Conservation (phyloP, 1,140 invertebrate genomes). For the Microplitis demolitor region DNA sequence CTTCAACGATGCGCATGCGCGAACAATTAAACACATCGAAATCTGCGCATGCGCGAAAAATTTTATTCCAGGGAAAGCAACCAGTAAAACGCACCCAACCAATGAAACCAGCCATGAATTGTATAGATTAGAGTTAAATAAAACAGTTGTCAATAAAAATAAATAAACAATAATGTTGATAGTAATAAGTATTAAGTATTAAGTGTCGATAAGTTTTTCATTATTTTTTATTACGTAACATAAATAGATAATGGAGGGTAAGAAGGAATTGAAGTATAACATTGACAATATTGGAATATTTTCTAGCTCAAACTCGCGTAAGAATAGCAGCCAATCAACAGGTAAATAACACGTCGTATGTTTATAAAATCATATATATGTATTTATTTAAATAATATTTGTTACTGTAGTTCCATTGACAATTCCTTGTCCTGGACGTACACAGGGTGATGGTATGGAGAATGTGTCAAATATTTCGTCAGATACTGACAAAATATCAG, state of each 20-base stretch:
- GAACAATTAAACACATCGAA: too few relatives aligned
- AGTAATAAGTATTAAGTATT: neutral
- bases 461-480: constrained; percentile 33
- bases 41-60: too few relatives aligned
- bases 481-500: constrained; percentile 35
- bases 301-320: constrained; percentile 1
- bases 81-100: too few relatives aligned
- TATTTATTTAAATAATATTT: neutral
- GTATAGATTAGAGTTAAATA: too few relatives aligned
- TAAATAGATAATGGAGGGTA: neutral
- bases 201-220: neutral
- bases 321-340: constrained; percentile 16
- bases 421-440: constrained; percentile 50
- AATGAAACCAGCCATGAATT: too few relatives aligned
- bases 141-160: neutral
- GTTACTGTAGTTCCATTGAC: constrained; percentile 38
- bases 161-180: neutral
- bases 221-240: neutral
- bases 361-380: neutral
- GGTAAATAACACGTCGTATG: constrained; percentile 1
- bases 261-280: neutral
- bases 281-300: constrained; percentile 2
- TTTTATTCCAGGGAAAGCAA: too few relatives aligned
- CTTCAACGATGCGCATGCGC: too few relatives aligned
- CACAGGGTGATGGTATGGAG: constrained; percentile 66